A percentile compares a stretch with the other conserved stretches of the same genome.
These are phyloP conservation scores for Hydractinia echinata DNA, from an alignment of 30 jellyfish, hydroid and myxozoan genomes.

Conservation along the genomic window DNA sequence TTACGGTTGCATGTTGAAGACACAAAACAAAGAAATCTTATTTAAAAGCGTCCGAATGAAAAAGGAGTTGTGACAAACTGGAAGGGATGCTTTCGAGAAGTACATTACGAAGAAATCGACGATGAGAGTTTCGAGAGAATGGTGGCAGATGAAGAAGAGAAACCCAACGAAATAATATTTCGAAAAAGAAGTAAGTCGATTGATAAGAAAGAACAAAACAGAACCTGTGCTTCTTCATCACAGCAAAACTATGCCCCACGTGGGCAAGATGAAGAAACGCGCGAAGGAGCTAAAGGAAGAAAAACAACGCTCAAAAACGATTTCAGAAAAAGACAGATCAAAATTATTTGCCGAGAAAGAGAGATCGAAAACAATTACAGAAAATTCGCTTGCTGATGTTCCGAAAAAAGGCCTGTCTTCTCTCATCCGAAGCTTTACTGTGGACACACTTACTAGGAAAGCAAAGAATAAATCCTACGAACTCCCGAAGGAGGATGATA, in stretches of 20 bases:
- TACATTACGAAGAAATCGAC: constrained; percentile 34
- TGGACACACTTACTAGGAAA: constrained; percentile 46
- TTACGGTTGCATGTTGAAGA: constrained; percentile 23
- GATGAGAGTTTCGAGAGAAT: not conserved
- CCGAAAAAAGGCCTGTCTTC: constrained; percentile 26
- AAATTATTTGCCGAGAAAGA: not conserved
- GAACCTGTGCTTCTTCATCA: constrained; percentile 22
- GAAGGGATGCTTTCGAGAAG: constrained; percentile 20
- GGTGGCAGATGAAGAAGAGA: not conserved
- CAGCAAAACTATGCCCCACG: constrained; percentile 28
- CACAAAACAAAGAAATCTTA: not conserved
- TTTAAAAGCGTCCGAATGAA: constrained; percentile 19
- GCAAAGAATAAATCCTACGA: constrained; percentile 34
- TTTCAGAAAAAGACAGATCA: not conserved
- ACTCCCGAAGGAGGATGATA: constrained; percentile 38
- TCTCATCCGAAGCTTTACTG: constrained; percentile 43
- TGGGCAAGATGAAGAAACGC: constrained; percentile 29
- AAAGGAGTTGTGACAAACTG: constrained; percentile 24
- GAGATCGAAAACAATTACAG: not conserved
- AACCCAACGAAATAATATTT: not conserved
- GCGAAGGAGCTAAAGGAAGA: constrained; percentile 26
- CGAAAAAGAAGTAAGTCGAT: constrained; percentile 12
- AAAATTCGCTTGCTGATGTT: not conserved
- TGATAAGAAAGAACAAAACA: not conserved
- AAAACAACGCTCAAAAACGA: constrained; percentile 6